Conservation (phyloP, 2,113 vertebrate genomes). For the Azemiops feae region DNA sequence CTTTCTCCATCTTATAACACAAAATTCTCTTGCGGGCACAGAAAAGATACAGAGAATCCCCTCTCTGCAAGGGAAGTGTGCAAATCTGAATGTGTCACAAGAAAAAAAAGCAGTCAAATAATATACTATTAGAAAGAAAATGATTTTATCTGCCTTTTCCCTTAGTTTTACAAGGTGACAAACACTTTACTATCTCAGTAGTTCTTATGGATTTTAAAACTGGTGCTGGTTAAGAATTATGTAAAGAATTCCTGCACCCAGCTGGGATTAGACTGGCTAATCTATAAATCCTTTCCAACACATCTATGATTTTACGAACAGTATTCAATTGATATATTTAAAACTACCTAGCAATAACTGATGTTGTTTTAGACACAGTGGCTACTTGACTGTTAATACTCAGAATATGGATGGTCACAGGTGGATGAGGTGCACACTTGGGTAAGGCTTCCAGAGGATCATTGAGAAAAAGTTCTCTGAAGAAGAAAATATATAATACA, state of each 20-base stretch:
- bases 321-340: neutral
- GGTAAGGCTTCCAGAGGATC: conserved; percentile 54
- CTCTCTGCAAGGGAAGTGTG: neutral
- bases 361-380: conserved; percentile 43
- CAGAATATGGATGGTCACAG: conserved; percentile 42
- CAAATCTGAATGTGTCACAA: neutral
- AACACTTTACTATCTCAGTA: neutral
- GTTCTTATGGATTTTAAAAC: neutral
- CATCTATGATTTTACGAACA: neutral
- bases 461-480: conserved; percentile 52
- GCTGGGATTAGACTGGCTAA: neutral
- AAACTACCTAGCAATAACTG: conserved; percentile 47
- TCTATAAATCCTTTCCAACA: neutral
- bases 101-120: neutral
- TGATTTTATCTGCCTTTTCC: neutral
- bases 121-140: neutral
- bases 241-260: neutral
- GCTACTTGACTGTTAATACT: conserved; percentile 44
- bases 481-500: conserved; percentile 30
- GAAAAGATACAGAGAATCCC: neutral
- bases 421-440: conserved; percentile 30
- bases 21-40: neutral
- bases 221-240: neutral
- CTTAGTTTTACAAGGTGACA: neutral
- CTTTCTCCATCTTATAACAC: neutral